phyloP scores from a whole-genome alignment of 2,888 invertebrate species.

The Eurois occulta region DNA sequence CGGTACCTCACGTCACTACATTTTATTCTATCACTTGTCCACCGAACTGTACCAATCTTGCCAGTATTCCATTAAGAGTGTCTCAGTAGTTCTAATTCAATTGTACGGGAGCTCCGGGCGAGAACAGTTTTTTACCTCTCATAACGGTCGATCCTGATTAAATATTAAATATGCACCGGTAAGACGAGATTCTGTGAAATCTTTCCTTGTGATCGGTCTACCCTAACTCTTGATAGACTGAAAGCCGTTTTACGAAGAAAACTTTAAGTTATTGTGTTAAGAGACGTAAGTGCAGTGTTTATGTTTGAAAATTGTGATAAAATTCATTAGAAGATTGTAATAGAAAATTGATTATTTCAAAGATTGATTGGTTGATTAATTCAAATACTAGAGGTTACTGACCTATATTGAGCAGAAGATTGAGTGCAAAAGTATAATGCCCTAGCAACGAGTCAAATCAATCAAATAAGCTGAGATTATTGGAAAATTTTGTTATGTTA shows the following conservation, averaged over 20 bases:
- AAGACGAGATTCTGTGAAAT: conserved; percentile 14
- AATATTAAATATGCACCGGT: conserved; percentile 55
- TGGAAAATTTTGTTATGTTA: no score
- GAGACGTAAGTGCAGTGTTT: neutral
- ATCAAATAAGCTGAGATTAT: neutral
- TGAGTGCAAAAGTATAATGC: neutral
- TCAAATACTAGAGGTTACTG: neutral
- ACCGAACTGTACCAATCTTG: conserved; percentile 52
- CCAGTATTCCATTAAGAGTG: conserved; percentile 58
- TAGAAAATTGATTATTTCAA: neutral
- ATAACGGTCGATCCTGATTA: conserved; percentile 32
- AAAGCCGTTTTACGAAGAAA: neutral
- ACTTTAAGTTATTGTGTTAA: neutral
- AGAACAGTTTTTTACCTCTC: conserved; percentile 48
- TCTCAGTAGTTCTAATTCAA: conserved; percentile 65
- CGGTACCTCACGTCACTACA: neutral
- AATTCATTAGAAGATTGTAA: neutral
- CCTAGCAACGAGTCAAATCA: neutral
- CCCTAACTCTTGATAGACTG: neutral
- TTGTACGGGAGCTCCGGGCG: conserved; percentile 52
- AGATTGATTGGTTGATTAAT: neutral
- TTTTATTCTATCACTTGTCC: conserved; percentile 45
- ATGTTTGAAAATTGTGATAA: neutral
- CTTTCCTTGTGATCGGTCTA: neutral
- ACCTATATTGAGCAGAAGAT: neutral